Base-by-base conservation (phyloP, 2,888 invertebrate species). In the Tribolium freemani region DNA sequence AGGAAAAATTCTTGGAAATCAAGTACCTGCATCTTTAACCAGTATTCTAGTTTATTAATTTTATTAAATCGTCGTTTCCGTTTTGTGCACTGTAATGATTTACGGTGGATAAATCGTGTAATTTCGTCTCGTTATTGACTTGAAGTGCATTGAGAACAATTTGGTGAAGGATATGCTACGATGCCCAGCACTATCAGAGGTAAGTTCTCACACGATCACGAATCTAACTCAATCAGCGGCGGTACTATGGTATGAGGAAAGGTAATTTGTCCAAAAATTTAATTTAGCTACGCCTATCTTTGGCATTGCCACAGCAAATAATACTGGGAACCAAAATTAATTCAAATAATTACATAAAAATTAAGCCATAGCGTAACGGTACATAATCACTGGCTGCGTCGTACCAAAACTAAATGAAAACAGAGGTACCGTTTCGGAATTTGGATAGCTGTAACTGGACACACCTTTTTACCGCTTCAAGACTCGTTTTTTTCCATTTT, bases 161-260 rank as follows among this genome's bases (percentile, higher is more conserved):
- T 69, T 63, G 13, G 56, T 69, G 53, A 60, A 83, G 82, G 85
- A 84, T 77, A 84, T 84, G 82, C 78, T 83, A 86, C 83, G 79
- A 87, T 87, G 87, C 87, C 87, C 78, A 87, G 87, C 83, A 87
- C 87, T 80, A 87, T 87, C 83, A 86, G 87, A 87, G 87, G 87
- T 87, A 79, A 84, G 86, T 82, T 45, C 8, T n/a, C 38, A 38
- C 38, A 38, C 26, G 26, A 26, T 5, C 26, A 26, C 16, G 16
- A 16, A 16, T 16, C 16, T 26, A 26, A 26, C 11, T 11, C 10
- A 48, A 48, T 48, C 26, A 26, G 4, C 26, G 26, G 26, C 26
- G 26, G 26, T 26, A 5, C 5, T 26, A n/a, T n/a, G n/a, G 5
- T 26, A 26, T 26, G 5, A 3, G 26, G 45, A 45, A 10, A 6